Base-by-base conservation (phyloP, 2,797 vertebrate genomes). In the Sebastes minor region DNA sequence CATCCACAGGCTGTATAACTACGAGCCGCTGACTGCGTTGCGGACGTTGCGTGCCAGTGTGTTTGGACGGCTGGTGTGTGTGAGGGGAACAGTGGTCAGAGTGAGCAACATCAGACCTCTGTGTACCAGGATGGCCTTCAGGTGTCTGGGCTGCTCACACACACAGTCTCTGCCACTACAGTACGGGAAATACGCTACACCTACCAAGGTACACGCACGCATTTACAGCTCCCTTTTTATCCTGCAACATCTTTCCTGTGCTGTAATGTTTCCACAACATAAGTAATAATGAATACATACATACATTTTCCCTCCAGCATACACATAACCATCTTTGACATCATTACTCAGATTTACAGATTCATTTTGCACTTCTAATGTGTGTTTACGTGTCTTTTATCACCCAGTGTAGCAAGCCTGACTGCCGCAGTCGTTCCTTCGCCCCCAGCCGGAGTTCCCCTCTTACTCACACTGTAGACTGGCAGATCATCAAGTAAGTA, bases 401-500 rank as follows among this genome's bases (percentile, higher is more conserved):
- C 18, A 3, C 13, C 0, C 18, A 99, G 98, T 99, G 99, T 88
- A 90, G 95, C 38, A 86, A 96, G 83, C 92, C 95, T 0, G 94
- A 96, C 13, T 99, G 99, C 85, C 96, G 96, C 32, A 95, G 97
- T 63, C 95, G 93, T 18, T 96, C 97, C 7, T 99, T 99, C 86
- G 85, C 90, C 7, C 88, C 97, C 33, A 92, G 95, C 62, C 95
- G 95, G 75, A 96, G 95, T 87, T 99, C 98, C 89, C 96, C 97
- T 83, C 93, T 98, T 25, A 99, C 98, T 4, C 95, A 97, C 18
- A 99, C 99, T 0, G 96, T 98, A 61, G 98, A 99, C 95, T 99
- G 97, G 97, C 99, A 99, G 92, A 96, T 96, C 74, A 95, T 99
- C 86, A 99, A 99, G 99, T 98, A 95, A 94, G 97, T 85, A 7